Evolutionary conservation across 2,113 vertebrate species (phyloP), one percentile per base, ranked within the genome.

Genomic region (Hypocryptadius cinnamomeus): DNA sequence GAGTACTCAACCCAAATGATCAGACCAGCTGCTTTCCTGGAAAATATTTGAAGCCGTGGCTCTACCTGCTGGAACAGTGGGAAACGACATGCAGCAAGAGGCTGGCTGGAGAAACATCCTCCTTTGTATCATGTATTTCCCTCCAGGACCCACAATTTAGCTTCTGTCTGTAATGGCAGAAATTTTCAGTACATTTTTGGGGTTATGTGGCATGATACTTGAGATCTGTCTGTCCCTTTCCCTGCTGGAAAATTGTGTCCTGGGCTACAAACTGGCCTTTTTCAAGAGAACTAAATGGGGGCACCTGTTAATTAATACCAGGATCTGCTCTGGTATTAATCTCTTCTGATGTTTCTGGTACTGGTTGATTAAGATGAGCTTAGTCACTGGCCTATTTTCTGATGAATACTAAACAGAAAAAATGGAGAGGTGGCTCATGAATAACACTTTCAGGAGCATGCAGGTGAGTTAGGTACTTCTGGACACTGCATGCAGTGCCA

Each of bases 11-110:
- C 20, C 6, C 30, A 35, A 56, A 80, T 11, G 13, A 71, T 40
- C 0, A 69, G 33, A 57, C 2, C 61, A 45, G 39, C 42, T 45
- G 71, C 68, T 83, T 59, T 79, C 44, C 44, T 17, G n/a, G 51
- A 45, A 92, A 80, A 94, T 92, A 25, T 13, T 37, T 94, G 85
- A 77, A 85, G 66, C 64, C 24, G 11, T n/a, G 90, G 94, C 93
- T 93, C 94, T 80, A 68, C 76, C 94, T 96, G 64, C 87, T 92
- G 93, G 91, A 91, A 33, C 15, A 68, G 60, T 70, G 51, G 28
- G 56, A 95, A 93, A 92, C 66, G 50, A 28, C 87, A 93, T 31
- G 22, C 66, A 47, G 39, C 53, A 69, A 25, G 47, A 47, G 27
- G 15, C 33, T 79, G 13, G 3, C 7, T 33, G 20, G 25, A 57